Evolutionary conservation across 2,888 invertebrate genomes (phyloP).

Genomic region (Latrodectus elegans): DNA sequence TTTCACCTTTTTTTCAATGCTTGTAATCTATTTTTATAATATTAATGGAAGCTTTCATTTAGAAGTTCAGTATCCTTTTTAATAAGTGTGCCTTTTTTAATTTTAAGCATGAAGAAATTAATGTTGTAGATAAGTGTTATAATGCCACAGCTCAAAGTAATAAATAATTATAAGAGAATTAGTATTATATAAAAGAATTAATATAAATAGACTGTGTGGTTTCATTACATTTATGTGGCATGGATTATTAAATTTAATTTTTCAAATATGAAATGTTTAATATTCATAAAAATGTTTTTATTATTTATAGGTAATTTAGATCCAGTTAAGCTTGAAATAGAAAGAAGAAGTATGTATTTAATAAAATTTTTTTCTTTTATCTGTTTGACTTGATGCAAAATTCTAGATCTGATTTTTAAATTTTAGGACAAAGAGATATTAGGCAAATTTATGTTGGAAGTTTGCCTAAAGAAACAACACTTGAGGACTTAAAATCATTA

Average conservation of each 20-base stretch:
- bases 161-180: too few relatives aligned
- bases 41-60: too few relatives aligned
- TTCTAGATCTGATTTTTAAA: neutral
- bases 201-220: too few relatives aligned
- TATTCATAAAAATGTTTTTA: neutral
- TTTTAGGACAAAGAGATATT: conserved; percentile 40
- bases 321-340: neutral
- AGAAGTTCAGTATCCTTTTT: too few relatives aligned
- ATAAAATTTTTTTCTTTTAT: neutral
- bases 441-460: conserved; percentile 33
- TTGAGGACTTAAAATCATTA: conserved; percentile 34
- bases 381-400: neutral
- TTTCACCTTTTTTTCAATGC: too few relatives aligned
- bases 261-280: neutral
- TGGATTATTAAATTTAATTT: neutral
- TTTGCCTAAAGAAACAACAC: conserved; percentile 30
- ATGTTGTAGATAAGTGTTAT: too few relatives aligned
- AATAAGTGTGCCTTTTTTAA: too few relatives aligned
- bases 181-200: too few relatives aligned
- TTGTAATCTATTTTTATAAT: too few relatives aligned
- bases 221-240: too few relatives aligned
- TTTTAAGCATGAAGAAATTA: too few relatives aligned
- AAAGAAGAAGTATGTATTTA: conserved; percentile 29
- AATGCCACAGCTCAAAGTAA: too few relatives aligned
- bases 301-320: neutral